Percentiles rank a stretch among this genome's conserved stretches.
Evolutionary conservation across 2,113 vertebrate species (phyloP).

Genomic region (Cinclus cinclus): DNA sequence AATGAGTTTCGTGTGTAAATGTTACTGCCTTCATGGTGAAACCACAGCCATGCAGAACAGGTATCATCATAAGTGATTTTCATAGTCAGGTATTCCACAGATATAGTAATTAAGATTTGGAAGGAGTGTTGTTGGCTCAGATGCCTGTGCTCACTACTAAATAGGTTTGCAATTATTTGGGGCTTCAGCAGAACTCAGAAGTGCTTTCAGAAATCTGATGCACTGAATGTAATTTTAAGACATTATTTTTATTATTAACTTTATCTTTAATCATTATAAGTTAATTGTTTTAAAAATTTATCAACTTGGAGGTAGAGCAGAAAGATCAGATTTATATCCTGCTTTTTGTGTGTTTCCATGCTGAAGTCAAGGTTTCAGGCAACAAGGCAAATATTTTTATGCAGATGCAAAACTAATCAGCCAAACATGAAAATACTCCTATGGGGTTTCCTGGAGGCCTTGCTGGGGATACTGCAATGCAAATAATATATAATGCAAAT

Average conservation of each 20-base stretch:
- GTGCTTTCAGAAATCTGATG: not conserved
- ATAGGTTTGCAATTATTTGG: not conserved
- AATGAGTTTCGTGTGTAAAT: not conserved
- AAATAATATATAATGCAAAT: constrained; percentile 1
- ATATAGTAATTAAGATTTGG: not conserved
- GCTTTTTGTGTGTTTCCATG: not conserved
- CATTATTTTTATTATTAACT: not conserved
- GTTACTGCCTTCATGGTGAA: not conserved
- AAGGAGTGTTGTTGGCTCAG: not conserved
- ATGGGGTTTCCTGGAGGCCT: not conserved
- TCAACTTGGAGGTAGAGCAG: not conserved
- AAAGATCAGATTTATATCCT: not conserved
- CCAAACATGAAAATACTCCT: constrained; percentile 31
- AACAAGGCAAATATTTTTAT: constrained; percentile 48
- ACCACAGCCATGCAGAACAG: not conserved
- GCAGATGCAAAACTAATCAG: constrained; percentile 58
- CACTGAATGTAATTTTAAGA: not conserved
- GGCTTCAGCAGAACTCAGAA: not conserved
- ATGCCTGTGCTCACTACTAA: not conserved
- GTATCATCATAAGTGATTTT: not conserved
- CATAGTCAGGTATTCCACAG: not conserved
- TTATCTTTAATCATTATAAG: not conserved
- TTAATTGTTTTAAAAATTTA: not conserved
- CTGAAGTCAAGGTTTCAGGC: constrained; percentile 6
- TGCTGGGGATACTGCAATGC: not conserved